Base-by-base conservation (phyloP, 2,797 vertebrate genomes). In the Pogonophryne albipinna region DNA sequence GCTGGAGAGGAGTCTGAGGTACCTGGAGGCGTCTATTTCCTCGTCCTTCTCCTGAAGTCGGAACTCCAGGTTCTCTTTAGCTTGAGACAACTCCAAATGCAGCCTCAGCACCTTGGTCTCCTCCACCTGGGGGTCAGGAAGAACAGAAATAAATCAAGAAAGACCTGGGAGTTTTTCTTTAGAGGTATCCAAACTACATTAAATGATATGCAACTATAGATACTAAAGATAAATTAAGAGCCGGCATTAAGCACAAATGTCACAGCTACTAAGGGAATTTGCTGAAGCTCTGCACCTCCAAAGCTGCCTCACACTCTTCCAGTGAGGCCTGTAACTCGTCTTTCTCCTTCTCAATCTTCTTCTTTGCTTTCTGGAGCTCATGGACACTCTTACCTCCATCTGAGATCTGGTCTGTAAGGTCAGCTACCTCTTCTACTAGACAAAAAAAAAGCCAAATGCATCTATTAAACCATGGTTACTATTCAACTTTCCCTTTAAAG, bases 291-390 rank as follows among this genome's bases (percentile, higher is more conserved):
- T 27, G 9, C 85, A 96, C 96, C 95, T 96, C 96, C 68, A 96
- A 71, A 1, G 96, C 94, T 0, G 94, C 95, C 85, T 96, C 96
- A 0, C 93, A 95, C 79, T 96, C 96, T 73, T 96, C 96, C 68
- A 96, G 86, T 0, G 95, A 95, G 4, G 90, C 94, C 87, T 96
- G 96, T 16, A 96, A 72, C 85, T 96, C 96, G 2, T 96, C 95
- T 49, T 95, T 96, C 84, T 96, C 96, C 95, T 96, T 96, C 88
- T 96, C 96, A 1, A 94, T 93, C 85, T 96, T 96, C 90, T 95
- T 96, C 79, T 95, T 96, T 38, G 94, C 90, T 79, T 96, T 96
- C 85, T 96, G 96, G 42, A 96, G 95, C 87, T 96, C 96, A 0
- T 96, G 95, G 70, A 95, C 93, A 3, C 93, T 96, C 86, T 95